Evolutionary conservation across 1,140 invertebrate genomes (phyloP), one percentile per base, ranked within the genome.

Genomic region (Drosophila tropicalis): DNA sequence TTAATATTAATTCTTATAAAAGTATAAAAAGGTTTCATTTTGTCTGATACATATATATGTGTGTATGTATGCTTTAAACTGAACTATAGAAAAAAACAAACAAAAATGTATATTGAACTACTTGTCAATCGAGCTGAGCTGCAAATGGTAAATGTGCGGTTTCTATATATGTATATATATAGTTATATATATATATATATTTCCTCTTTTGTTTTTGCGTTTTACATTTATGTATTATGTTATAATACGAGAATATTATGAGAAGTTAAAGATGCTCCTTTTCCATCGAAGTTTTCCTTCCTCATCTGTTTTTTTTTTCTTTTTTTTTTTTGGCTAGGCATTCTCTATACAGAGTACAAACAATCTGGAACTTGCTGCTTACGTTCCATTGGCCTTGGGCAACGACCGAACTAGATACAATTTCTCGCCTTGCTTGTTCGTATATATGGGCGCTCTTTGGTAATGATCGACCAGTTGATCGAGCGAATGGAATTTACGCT

Each of bases 401-500:
- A 98, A 93, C 66, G 97, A 95, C 81, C 97, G 95, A 85, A 98
- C 97, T 70, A 98, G 94, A 93, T 98, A 98, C 19, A 98, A 93
- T 93, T 98, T 98, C 93, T 98, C 97, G 81, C 97, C 97, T 93
- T 97, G 96, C 92, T 98, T 98, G 93, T 98, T 98, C 71, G 97
- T 99, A 93, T 99, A 99, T 90, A 99, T 99, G 56, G 99, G 99
- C 75, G 98, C 98, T 91, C 97, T 96, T 93, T 98, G 98, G 93
- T 99, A 99, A 93, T 99, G 98, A 91, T 98, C 97, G 76, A 99
- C 98, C 71, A 99, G 94, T 92, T 99, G 98, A 92, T 99, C 98
- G 85, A 99, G 93, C 55, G 97, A 97, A 77, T 97, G 96, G 93
- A 99, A 99, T 93, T 97, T 98, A 87, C 99, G 96, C 93, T 99